These are phyloP conservation scores for Sminthurinus aureus DNA, from an alignment of 2,888 invertebrate species.

Conservation along the genomic window DNA sequence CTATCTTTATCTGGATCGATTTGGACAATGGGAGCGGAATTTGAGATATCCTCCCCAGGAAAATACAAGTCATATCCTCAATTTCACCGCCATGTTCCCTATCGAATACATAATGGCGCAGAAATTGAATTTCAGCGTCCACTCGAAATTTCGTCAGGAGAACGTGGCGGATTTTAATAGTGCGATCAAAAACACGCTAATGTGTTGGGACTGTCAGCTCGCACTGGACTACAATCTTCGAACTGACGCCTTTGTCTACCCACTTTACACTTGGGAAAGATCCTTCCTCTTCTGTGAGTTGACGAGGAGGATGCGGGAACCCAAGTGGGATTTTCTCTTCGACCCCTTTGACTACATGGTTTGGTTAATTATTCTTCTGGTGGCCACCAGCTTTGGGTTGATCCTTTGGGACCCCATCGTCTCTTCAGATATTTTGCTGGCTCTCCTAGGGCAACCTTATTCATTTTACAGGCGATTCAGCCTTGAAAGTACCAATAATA, in stretches of 20 bases:
- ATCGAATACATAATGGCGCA: neutral
- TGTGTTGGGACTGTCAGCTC: conserved; percentile 5
- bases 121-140: conserved; percentile 6
- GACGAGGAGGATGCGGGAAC: neutral
- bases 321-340: neutral
- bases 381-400: neutral
- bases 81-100: neutral
- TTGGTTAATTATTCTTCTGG: neutral
- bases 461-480: neutral
- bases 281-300: conserved; percentile 6
- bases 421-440: neutral
- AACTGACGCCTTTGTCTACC: neutral
- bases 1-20: neutral
- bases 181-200: neutral
- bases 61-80: neutral
- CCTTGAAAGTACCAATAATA: too few species aligned
- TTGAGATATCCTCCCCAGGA: neutral
- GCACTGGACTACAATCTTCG: neutral
- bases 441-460: neutral
- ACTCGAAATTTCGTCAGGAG: neutral
- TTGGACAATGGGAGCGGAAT: neutral
- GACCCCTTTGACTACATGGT: neutral
- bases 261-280: neutral
- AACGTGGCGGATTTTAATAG: neutral
- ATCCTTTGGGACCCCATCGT: neutral